Conservation (phyloP, 2,113 vertebrate genomes). For the Toxotes jaculatrix region DNA sequence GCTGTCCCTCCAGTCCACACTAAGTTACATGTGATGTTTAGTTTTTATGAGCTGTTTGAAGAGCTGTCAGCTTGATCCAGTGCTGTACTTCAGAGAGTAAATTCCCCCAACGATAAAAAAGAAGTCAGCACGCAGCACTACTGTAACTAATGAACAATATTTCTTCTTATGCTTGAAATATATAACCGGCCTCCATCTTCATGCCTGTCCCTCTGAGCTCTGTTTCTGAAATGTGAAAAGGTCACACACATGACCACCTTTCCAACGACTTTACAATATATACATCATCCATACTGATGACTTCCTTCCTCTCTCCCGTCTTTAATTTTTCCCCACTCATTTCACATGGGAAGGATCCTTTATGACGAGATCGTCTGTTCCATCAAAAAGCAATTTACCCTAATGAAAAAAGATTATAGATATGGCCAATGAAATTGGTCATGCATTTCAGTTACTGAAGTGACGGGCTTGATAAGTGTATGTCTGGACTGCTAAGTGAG, state of each 20-base stretch:
- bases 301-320: not conserved
- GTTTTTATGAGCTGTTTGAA: slow-evolving; percentile 2
- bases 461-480: slow-evolving; percentile 36
- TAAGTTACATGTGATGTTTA: slow-evolving; percentile 1
- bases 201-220: not conserved
- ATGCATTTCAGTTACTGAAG: slow-evolving; percentile 51
- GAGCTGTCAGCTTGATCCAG: not conserved
- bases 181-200: not conserved
- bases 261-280: slow-evolving; percentile 8
- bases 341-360: slow-evolving; percentile 5
- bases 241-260: not conserved
- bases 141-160: not conserved
- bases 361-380: slow-evolving; percentile 34
- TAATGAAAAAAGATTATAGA: slow-evolving; percentile 62
- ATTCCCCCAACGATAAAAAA: not conserved
- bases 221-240: slow-evolving; percentile 24
- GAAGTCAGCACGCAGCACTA: not conserved
- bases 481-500: slow-evolving; percentile 20
- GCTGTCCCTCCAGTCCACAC: not conserved
- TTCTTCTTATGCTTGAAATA: not conserved
- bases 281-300: not conserved
- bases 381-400: slow-evolving; percentile 52
- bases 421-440: slow-evolving; percentile 40
- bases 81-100: not conserved
- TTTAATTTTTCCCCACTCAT: too few species aligned